Base-by-base conservation (phyloP, 2,797 vertebrate genomes). In the Meda fulgida region DNA sequence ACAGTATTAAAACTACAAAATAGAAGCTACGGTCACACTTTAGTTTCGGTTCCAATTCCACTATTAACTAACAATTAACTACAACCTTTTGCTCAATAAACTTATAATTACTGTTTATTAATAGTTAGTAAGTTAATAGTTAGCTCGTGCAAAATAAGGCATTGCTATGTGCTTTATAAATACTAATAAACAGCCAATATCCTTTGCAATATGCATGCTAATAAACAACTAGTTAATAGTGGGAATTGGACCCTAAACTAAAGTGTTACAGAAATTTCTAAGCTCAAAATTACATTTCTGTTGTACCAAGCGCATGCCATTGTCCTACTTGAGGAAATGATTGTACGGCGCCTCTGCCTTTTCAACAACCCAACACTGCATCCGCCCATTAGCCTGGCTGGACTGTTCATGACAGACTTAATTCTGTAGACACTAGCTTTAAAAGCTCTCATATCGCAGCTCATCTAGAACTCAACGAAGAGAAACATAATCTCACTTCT, bases 321-420 rank as follows among this genome's bases (percentile, higher is more conserved):
- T 55, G 84, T 83, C 85, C n/a, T 81, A 26, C 70, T 85, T 89
- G 78, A 87, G 88, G 82, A 78, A 75, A 88, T 66, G 48, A 80
- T 76, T 87, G 60, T 34, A 31, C 66, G 60, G 26, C 16, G 8
- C 76, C 78, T 81, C 78, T 70, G 81, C 72, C 26, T 81, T 72
- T 75, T 71, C 84, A 79, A 81, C 76, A 77, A 75, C 76, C 29
- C 84, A 81, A 58, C 78, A 48, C 48, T 46, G 66, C 84, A 85
- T 86, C 86, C 80, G 71, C 66, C 78, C 83, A 84, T 89, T 89
- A 87, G 66, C 58, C 21, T 46, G 78, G 19, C 26, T 69, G 40
- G 65, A 19, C 51, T 40, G 40, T 18, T 65, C 31, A 23, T 36
- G 55, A 13, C 31, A 36, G 71, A 43, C 14, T 48, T 36, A 36